Base-by-base conservation (phyloP, 1,140 invertebrate species). In the Scaptodrosophila lebanonensis region DNA sequence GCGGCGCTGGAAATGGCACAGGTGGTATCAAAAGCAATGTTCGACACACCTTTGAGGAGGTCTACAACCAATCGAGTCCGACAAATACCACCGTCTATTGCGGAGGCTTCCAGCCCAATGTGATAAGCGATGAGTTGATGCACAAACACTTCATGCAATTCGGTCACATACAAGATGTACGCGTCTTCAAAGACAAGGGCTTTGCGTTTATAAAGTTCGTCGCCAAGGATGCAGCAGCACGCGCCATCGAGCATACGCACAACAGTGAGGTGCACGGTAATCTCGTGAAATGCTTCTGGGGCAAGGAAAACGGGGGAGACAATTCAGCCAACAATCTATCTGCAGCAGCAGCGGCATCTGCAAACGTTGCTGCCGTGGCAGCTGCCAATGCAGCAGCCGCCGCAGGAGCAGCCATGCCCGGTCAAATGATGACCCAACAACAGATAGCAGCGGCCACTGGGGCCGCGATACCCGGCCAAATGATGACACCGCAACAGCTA, bases 21-120 rank as follows among this genome's bases (percentile, higher is more conserved):
- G 77, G 77, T 38, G 54, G 88, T 73, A 32, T 88, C 51, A 77
- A 90, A 72, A 86, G 89, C 87, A 85, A 76, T 86, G 86, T 89
- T 68, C 52, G 91, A 88, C 88, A 91, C 89, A 91, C 91, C 40
- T 92, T 91, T 66, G 91, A 92, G 67, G 91, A 94, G 87, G 92
- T 99, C 12, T 99, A 97, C 89, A 97, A 95, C 88, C 96, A 98
- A 90, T 97, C 97, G 79, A 98, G 97, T 89, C 95, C 96, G 38
- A 99, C 97, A 56, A 99, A 99, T 89, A 98, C 96, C 86, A 99
- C 97, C 51, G 98, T 99, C 16, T 99, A 99, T 88, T 98, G 98
- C 88, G 98, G 98, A 52, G 97, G 97, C 39, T 96, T 99, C 77
- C 93, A 93, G 84, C 93, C 93, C 76, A 96, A 95, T 87, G 94